Evolutionary conservation across 1,140 invertebrate genomes (phyloP).

Genomic region (Drosophila athabasca): DNA sequence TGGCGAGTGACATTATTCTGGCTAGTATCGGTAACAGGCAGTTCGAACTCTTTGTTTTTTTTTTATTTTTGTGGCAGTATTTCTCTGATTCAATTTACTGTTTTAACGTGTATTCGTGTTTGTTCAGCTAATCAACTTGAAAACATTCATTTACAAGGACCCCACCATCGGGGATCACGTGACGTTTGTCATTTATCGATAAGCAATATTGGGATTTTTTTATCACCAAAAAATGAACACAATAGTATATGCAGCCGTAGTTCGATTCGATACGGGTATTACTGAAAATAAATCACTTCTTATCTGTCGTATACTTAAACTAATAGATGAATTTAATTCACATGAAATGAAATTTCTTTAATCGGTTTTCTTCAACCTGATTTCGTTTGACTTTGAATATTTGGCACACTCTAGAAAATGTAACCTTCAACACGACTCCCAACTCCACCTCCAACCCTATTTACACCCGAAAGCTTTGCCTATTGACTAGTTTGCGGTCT

Average conservation of each 20-base stretch:
- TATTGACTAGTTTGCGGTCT: slow-evolving; percentile 40
- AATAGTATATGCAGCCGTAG: too few relatives aligned
- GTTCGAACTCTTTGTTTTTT: slow-evolving; percentile 15
- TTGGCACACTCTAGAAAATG: slow-evolving; percentile 1
- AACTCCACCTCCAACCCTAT: slow-evolving; percentile 12
- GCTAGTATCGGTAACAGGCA: slow-evolving; percentile 46
- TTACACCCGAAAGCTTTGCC: slow-evolving; percentile 33
- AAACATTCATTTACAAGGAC: slow-evolving; percentile 20
- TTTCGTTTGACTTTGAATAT: background rate
- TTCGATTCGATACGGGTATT: too few relatives aligned
- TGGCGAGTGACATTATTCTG: slow-evolving; percentile 38
- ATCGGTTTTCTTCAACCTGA: too few relatives aligned
- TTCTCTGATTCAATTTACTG: slow-evolving; percentile 2
- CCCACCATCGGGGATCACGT: background rate
- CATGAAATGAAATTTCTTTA: too few relatives aligned
- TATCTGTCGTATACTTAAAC: too few relatives aligned
- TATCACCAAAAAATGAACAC: background rate
- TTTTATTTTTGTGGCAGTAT: slow-evolving; percentile 15
- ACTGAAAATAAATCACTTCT: too few relatives aligned
- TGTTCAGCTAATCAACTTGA: slow-evolving; percentile 22
- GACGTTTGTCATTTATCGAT: background rate
- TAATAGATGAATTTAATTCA: too few relatives aligned
- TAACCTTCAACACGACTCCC: slow-evolving; percentile 1
- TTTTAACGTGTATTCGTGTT: background rate
- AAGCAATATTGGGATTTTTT: background rate